These are phyloP conservation scores for Labia minor DNA, from an alignment of 2,888 invertebrate genomes.

Conservation along the genomic window DNA sequence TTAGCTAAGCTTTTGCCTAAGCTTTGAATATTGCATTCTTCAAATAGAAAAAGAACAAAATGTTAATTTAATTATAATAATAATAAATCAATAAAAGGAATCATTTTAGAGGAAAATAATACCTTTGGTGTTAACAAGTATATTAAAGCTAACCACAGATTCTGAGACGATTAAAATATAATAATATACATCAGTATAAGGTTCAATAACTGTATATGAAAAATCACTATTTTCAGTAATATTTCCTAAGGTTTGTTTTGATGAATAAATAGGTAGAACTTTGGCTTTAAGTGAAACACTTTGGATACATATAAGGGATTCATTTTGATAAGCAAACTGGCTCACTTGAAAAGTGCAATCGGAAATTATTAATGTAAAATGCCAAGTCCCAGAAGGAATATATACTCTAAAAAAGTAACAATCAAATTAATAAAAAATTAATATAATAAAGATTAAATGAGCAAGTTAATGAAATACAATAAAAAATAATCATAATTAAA, in stretches of 20 bases:
- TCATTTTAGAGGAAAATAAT: too few species aligned
- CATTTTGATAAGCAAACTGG: conserved; percentile 25
- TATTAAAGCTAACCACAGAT: conserved; percentile 36
- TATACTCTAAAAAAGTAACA: conserved; percentile 34
- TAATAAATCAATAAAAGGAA: neutral
- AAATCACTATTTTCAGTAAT: conserved; percentile 33
- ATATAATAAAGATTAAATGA: conserved; percentile 8
- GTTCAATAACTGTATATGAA: conserved; percentile 35
- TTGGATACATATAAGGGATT: conserved; percentile 33
- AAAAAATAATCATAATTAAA: too few species aligned
- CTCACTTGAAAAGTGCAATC: conserved; percentile 35
- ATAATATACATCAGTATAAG: conserved; percentile 39
- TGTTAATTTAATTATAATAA: too few species aligned
- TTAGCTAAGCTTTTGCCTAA: conserved; percentile 29
- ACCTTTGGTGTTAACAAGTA: conserved; percentile 35
- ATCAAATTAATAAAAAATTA: neutral
- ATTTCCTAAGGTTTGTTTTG: conserved; percentile 29
- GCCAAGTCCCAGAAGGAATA: conserved; percentile 38
- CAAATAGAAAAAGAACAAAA: conserved; percentile 17
- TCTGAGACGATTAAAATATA: conserved; percentile 39
- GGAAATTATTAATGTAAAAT: conserved; percentile 36
- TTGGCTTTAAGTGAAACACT: conserved; percentile 35
- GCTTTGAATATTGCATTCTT: conserved; percentile 29
- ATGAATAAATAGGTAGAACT: conserved; percentile 35
- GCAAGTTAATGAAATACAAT: too few species aligned